Evolutionary conservation across 37 sponge, comb jelly and placozoan genomes (phyloP).

Genomic region (Ianthella basta): DNA sequence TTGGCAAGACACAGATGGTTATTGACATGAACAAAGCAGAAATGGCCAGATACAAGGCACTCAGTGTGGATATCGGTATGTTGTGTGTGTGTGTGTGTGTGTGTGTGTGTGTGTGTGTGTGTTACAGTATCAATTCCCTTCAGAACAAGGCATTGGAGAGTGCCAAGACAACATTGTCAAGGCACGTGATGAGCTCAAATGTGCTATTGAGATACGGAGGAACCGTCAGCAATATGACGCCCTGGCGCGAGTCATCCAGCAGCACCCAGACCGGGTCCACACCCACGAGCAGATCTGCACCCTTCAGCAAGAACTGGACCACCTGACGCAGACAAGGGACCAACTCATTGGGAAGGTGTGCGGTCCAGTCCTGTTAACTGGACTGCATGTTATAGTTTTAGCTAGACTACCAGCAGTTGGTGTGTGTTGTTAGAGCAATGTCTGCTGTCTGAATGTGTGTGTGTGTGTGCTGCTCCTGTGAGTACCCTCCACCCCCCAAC

Average conservation of each 20-base stretch:
- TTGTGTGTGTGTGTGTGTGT: not conserved
- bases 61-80: constrained; percentile 60
- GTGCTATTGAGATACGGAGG: constrained; percentile 65
- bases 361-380: too few species aligned
- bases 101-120: not conserved
- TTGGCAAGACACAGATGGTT: constrained; percentile 70
- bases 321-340: constrained; percentile 14
- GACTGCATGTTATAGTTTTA: too few species aligned
- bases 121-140: not conserved
- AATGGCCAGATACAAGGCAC: constrained; percentile 67
- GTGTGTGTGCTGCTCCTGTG: too few species aligned
- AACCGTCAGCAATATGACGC: constrained; percentile 82
- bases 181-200: constrained; percentile 64
- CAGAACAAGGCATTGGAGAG: constrained; percentile 60
- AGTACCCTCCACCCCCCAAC: too few species aligned
- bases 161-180: constrained; percentile 59
- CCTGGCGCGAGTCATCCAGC: constrained; percentile 67
- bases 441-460: too few species aligned
- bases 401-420: too few species aligned
- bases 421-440: not conserved
- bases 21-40: constrained; percentile 86
- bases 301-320: constrained; percentile 51
- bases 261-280: constrained; percentile 68
- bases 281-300: constrained; percentile 52
- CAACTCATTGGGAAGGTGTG: constrained; percentile 42